phyloP scores from a whole-genome alignment of 2,797 vertebrate species.

The Onychomys arenicola region DNA sequence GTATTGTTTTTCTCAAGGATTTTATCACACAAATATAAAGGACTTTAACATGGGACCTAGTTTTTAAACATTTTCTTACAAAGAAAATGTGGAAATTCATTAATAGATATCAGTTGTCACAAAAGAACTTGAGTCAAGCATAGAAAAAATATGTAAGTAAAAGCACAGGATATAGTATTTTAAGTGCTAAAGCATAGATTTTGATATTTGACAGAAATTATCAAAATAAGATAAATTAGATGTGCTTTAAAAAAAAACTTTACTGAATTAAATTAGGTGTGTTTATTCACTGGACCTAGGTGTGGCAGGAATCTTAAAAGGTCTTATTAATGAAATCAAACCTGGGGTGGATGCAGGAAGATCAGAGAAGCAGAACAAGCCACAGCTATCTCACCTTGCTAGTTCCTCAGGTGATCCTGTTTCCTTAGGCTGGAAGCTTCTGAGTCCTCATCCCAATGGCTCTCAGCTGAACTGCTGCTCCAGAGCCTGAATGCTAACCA shows the following conservation, averaged over 20 bases:
- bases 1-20: neutral
- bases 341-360: no score
- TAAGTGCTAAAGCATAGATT: neutral
- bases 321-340: no score
- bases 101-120: neutral
- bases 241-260: neutral
- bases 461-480: no score
- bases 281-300: neutral
- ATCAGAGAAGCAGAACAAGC: no score
- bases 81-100: neutral
- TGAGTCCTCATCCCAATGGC: no score
- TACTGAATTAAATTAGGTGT: neutral
- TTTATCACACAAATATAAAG: neutral
- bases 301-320: no score
- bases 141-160: neutral
- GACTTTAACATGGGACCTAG: neutral
- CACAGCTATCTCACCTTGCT: no score
- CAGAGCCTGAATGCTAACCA: no score
- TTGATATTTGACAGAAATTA: neutral
- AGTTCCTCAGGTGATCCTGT: no score
- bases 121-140: neutral
- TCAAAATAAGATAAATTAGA: slow-evolving; percentile 22
- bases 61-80: neutral
- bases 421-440: no score
- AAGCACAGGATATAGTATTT: neutral